A percentile compares a stretch with the other conserved stretches of the same genome.
phyloP scores from a whole-genome alignment of 2,888 invertebrate genomes.

The Microctonus brassicae region DNA sequence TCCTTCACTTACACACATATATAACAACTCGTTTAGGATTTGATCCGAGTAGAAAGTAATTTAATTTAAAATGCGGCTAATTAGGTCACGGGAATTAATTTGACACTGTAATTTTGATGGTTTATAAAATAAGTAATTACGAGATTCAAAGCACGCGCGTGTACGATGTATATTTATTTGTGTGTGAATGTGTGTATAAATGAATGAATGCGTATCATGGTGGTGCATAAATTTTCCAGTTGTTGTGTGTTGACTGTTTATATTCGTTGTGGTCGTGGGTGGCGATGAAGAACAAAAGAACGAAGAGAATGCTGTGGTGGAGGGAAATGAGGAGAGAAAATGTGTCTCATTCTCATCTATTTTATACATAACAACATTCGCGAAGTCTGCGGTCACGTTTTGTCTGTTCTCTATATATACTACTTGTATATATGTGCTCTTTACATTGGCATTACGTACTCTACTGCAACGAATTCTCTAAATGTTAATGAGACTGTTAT shows the following conservation, averaged over 20 bases:
- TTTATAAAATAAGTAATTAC: slow-evolving; percentile 30
- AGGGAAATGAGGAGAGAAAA: neutral
- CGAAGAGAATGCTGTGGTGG: neutral
- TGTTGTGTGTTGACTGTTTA: too few relatives aligned
- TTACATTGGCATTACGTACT: neutral
- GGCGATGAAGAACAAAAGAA: neutral
- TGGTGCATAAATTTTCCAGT: too few relatives aligned
- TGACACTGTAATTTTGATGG: slow-evolving; percentile 43
- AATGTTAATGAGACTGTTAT: neutral
- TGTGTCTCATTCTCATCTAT: neutral
- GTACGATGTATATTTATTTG: neutral
- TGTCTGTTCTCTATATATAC: neutral
- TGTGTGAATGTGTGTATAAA: too few relatives aligned
- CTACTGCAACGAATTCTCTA: neutral
- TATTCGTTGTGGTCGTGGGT: neutral
- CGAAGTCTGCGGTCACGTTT: neutral
- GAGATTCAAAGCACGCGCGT: neutral
- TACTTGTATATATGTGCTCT: neutral
- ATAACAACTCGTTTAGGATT: slow-evolving; percentile 19
- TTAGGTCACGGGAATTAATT: slow-evolving; percentile 55
- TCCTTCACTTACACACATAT: neutral
- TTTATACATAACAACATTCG: neutral
- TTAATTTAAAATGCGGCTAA: slow-evolving; percentile 65
- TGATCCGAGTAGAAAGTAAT: slow-evolving; percentile 52
- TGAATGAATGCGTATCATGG: too few relatives aligned